Conservation (phyloP, 2,888 invertebrate genomes). For the Chromoteleia sp. region DNA sequence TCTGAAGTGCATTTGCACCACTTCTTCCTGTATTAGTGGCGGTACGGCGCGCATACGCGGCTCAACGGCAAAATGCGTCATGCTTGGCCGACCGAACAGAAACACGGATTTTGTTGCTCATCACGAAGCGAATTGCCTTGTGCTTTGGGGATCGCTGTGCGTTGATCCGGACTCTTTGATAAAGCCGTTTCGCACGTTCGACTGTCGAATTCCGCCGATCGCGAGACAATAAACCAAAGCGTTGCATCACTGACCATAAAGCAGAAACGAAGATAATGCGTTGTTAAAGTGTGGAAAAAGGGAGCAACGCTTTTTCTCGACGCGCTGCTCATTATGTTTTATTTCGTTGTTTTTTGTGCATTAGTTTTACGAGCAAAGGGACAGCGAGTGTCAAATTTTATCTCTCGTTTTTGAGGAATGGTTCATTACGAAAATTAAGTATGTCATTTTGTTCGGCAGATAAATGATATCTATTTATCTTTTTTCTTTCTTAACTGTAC, state of each 20-base stretch:
- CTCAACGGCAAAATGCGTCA: constrained; percentile 54
- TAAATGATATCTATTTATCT: too few relatives aligned
- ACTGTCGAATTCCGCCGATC: constrained; percentile 51
- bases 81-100: constrained; percentile 64
- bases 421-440: too few relatives aligned
- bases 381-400: neutral
- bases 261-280: constrained; percentile 55
- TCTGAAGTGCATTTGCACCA: constrained; percentile 59
- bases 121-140: constrained; percentile 60
- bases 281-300: constrained; percentile 50
- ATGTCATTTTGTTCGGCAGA: too few relatives aligned
- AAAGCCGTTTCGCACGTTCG: constrained; percentile 56
- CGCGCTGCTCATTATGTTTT: constrained; percentile 33
- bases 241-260: constrained; percentile 63
- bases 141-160: constrained; percentile 54
- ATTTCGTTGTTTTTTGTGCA: constrained; percentile 31
- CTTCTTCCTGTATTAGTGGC: constrained; percentile 59
- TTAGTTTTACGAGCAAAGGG: neutral
- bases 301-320: constrained; percentile 13
- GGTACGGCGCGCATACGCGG: constrained; percentile 35
- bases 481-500: too few relatives aligned
- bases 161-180: constrained; percentile 63
- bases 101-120: constrained; percentile 64
- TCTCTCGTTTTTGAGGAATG: too few relatives aligned
- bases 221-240: constrained; percentile 47